Conservation (phyloP, 2,888 invertebrate genomes). For the Chaetogeoica ovagalla region DNA sequence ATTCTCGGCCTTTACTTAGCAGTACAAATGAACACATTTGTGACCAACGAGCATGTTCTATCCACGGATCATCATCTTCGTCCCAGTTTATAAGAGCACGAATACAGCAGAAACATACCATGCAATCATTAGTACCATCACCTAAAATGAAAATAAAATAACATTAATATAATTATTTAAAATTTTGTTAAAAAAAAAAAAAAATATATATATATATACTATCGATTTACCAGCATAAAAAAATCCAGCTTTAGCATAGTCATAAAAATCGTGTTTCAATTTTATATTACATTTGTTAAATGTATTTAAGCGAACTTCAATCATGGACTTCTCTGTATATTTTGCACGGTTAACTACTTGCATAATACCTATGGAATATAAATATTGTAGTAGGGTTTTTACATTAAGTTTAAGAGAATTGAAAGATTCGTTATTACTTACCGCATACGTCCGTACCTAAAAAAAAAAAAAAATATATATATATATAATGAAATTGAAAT, state of each 20-base stretch:
- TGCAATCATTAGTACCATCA: background rate
- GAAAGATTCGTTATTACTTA: too few species aligned
- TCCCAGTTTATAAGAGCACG: constrained; percentile 77
- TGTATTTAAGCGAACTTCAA: background rate
- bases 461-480: too few species aligned
- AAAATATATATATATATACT: background rate
- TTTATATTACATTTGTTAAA: background rate
- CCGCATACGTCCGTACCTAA: too few species aligned
- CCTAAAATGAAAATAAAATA: background rate
- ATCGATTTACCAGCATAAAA: background rate
- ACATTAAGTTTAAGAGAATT: too few species aligned
- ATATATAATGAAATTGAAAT: too few species aligned
- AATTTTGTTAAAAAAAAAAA: too few species aligned
- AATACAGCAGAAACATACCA: background rate
- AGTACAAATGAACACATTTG: constrained; percentile 82
- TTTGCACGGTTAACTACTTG: too few species aligned
- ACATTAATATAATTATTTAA: background rate
- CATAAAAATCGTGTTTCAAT: background rate
- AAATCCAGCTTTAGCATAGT: constrained; percentile 3
- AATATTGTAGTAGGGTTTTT: too few species aligned
- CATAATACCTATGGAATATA: too few species aligned
- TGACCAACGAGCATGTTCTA: constrained; percentile 91
- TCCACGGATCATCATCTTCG: constrained; percentile 87
- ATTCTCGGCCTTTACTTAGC: constrained; percentile 78
- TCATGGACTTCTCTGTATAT: background rate